Conservation (phyloP, 2,888 invertebrate species). For the Eristalis pertinax region DNA sequence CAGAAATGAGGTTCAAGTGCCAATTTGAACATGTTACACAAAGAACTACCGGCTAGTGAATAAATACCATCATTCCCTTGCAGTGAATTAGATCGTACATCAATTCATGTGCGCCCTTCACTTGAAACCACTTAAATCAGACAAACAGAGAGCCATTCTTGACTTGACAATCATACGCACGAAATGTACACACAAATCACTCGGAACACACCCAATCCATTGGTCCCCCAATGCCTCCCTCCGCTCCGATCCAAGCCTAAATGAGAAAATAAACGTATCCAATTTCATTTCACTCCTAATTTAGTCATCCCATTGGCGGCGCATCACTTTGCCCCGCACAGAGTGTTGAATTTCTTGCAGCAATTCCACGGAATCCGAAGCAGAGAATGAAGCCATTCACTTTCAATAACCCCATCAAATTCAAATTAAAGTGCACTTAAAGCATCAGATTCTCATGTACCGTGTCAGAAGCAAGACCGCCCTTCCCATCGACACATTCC, state of each 20-base stretch:
- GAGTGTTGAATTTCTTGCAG: not conserved
- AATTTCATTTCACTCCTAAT: not conserved
- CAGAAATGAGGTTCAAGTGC: too few species aligned
- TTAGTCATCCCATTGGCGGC: not conserved
- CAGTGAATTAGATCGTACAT: too few species aligned
- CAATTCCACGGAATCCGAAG: not conserved
- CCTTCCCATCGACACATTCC: not conserved
- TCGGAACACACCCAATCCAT: not conserved
- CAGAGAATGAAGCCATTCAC: slow-evolving; percentile 4
- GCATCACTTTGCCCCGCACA: not conserved
- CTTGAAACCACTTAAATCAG: too few species aligned
- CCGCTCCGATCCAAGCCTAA: not conserved
- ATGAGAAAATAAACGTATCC: not conserved
- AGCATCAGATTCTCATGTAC: slow-evolving; percentile 22
- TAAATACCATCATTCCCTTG: too few species aligned
- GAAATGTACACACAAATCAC: not conserved
- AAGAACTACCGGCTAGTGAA: too few species aligned
- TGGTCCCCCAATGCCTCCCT: not conserved
- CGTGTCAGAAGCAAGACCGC: slow-evolving; percentile 19
- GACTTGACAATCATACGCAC: not conserved
- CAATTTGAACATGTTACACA: too few species aligned
- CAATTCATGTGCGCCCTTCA: too few species aligned
- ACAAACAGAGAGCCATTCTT: too few species aligned
- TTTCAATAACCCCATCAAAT: slow-evolving; percentile 25
- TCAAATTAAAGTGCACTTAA: slow-evolving; percentile 50